Evolutionary conservation across 2,113 vertebrate species (phyloP), one percentile per base, ranked within the genome.

Genomic region (Psephotus haematonotus): DNA sequence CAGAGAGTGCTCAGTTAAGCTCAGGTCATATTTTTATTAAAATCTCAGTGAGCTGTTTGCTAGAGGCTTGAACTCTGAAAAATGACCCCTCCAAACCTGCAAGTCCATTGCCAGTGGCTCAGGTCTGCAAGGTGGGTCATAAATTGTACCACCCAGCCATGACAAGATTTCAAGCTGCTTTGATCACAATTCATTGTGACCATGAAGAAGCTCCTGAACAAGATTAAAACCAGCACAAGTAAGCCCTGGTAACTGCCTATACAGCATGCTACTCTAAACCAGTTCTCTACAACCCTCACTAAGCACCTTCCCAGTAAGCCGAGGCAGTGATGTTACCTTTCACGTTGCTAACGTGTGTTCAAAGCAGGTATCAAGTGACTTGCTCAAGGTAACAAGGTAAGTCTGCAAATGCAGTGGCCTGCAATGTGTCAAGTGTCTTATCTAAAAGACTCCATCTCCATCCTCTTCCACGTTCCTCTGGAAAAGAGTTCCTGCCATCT

Each of bases 1-100:
- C 43, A 35, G 93, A 94, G 96, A 94, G 93, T 39, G 41, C 53
- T 96, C 92, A 89, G 63, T 93, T 96, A 91, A 4, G 46, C 86
- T 82, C 24, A 89, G 86, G 91, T 55, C 46, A 7, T 80, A 92
- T 80, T 95, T 95, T 94, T 93, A 93, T 93, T 91, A 69, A 35
- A 76, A 92, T 71, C 69, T 76, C 49, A 62, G 82, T 5, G 53
- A 95, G 63, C 82, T 74, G 55, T 86, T 86, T 86, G 74, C 82
- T 53, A 86, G 84, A 86, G 89, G 84, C 79, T 53, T 81, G 63
- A 90, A 91, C 68, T 91, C 92, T 89, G 78, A 94, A 75, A 92
- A 97, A 95, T 16, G 64, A 81, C 59, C 49, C 71, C 50, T 96
- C 81, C 65, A 78, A 91, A 90, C 75, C 28, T 43, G 63, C 50